Evolutionary conservation across 2,797 vertebrate genomes (phyloP).

Genomic region (Phataginus tricuspis): DNA sequence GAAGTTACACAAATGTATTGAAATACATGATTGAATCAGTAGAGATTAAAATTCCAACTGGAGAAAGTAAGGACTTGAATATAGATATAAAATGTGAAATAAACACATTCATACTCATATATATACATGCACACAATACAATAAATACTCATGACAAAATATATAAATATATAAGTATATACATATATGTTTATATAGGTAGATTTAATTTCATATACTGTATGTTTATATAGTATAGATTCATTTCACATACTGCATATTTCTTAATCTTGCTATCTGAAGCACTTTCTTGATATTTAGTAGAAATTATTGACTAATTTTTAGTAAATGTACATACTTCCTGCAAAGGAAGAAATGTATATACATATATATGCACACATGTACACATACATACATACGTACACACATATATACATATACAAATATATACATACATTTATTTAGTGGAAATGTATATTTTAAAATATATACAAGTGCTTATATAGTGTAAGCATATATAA

Average conservation of each 20-base stretch:
- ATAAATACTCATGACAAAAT: background rate
- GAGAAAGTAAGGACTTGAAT: background rate
- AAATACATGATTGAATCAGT: background rate
- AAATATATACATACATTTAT: background rate
- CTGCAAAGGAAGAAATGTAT: background rate
- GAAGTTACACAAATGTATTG: background rate
- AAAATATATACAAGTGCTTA: background rate
- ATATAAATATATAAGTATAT: background rate
- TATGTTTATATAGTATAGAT: background rate
- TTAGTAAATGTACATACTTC: background rate
- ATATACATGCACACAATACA: background rate
- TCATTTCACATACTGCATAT: background rate
- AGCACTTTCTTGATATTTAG: background rate
- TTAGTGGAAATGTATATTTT: background rate
- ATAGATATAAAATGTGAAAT: no score
- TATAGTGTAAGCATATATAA: background rate
- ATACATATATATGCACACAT: background rate
- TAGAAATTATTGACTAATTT: background rate
- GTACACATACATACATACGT: background rate
- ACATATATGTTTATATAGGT: background rate
- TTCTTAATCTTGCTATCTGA: background rate
- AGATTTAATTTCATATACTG: background rate
- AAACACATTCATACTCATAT: background rate
- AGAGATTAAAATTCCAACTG: background rate
- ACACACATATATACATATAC: background rate